phyloP scores from a whole-genome alignment of 1,140 invertebrate species.

The Stegodyphus mimosarum region DNA sequence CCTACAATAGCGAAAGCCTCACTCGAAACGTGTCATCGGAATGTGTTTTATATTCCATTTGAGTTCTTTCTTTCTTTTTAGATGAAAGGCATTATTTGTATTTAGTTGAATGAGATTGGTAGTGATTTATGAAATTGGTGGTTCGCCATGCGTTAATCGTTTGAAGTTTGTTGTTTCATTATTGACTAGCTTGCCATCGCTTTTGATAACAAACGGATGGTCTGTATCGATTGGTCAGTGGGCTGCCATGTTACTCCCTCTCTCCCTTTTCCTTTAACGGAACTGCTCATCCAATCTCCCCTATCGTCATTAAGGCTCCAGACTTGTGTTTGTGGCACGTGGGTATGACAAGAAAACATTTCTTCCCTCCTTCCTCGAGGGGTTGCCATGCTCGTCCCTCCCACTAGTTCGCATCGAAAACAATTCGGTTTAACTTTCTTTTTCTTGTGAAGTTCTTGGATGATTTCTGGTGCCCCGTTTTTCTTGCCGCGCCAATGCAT shows the following conservation, averaged over 20 bases:
- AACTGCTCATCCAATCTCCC: not conserved
- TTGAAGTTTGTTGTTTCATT: not conserved
- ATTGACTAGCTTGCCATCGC: not conserved
- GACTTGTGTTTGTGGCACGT: not conserved
- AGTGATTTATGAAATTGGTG: too few species aligned
- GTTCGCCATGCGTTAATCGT: too few species aligned
- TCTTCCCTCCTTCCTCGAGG: not conserved
- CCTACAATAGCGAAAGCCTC: too few species aligned
- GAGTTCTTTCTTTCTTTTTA: too few species aligned
- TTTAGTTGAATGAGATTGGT: too few species aligned
- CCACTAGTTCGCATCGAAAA: constrained; percentile 26
- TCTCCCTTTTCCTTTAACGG: too few species aligned
- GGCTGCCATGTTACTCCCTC: too few species aligned
- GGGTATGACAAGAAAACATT: not conserved
- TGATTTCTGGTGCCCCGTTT: not conserved
- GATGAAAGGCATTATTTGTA: too few species aligned
- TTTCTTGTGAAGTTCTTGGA: not conserved
- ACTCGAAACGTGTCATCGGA: too few species aligned
- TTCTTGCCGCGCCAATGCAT: constrained; percentile 19
- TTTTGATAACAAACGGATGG: not conserved
- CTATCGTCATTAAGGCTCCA: not conserved
- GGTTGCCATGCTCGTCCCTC: not conserved
- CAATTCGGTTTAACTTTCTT: constrained; percentile 17
- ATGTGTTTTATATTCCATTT: too few species aligned
- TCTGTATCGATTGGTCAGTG: not conserved